These are phyloP conservation scores for Drepana arcuata DNA, from an alignment of 1,140 invertebrate genomes.

Conservation along the genomic window DNA sequence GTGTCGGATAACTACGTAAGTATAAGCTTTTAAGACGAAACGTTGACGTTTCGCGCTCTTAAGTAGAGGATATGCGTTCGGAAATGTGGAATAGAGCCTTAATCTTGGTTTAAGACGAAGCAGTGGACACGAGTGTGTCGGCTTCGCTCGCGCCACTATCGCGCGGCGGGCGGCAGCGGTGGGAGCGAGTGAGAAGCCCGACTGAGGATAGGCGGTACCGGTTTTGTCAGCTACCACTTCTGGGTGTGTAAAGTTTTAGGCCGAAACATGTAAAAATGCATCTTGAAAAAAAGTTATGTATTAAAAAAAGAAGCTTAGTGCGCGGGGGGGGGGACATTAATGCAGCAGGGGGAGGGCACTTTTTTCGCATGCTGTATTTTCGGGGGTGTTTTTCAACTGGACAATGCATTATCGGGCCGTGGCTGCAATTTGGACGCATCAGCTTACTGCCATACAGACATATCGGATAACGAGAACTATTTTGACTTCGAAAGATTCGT, in stretches of 20 bases:
- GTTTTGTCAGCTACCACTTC: conserved; percentile 38
- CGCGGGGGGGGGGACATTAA: conserved; percentile 64
- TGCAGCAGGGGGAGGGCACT: conserved; percentile 52
- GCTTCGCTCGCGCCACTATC: conserved; percentile 62
- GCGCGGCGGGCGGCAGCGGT: conserved; percentile 25
- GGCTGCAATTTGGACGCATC: conserved; percentile 44
- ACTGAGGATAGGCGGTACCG: conserved; percentile 52
- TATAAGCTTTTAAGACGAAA: too few relatives aligned
- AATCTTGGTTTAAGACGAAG: conserved; percentile 64
- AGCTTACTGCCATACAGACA: conserved; percentile 54
- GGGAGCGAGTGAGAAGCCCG: conserved; percentile 53
- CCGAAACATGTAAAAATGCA: conserved; percentile 72
- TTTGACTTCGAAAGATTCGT: too few relatives aligned
- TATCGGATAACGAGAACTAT: too few relatives aligned
- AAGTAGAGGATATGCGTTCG: conserved; percentile 46
- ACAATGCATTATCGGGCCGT: conserved; percentile 63
- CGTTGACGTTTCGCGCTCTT: conserved; percentile 35
- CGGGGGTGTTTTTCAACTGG: conserved; percentile 56
- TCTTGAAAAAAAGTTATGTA: conserved; percentile 72
- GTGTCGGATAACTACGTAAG: too few relatives aligned
- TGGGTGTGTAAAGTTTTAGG: conserved; percentile 71
- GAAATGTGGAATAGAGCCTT: conserved; percentile 58
- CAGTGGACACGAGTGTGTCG: conserved; percentile 29
- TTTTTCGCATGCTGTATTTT: conserved; percentile 68
- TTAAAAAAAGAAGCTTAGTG: conserved; percentile 70